phyloP scores from a whole-genome alignment of 1,140 invertebrate genomes.

The Liolophura sinensis region DNA sequence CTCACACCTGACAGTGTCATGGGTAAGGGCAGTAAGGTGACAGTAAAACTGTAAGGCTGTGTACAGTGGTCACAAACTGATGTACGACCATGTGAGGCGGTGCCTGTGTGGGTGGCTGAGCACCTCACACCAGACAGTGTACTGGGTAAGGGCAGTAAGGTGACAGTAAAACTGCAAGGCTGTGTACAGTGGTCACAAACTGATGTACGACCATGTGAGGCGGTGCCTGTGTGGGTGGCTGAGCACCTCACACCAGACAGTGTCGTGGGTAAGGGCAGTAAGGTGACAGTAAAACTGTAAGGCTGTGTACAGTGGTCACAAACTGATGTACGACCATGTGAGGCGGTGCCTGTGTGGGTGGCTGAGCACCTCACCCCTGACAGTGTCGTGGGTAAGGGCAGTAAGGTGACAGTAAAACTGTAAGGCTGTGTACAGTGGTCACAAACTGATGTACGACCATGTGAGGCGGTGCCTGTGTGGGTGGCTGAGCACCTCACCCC shows the following conservation, averaged over 20 bases:
- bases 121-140: constrained; percentile 27
- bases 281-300: not conserved
- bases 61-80: constrained; percentile 35
- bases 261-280: constrained; percentile 28
- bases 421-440: constrained; percentile 23
- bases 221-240: constrained; percentile 43
- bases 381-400: constrained; percentile 4
- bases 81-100: constrained; percentile 40
- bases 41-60: too few species aligned
- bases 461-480: constrained; percentile 39
- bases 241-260: constrained; percentile 32
- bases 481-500: constrained; percentile 37
- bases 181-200: constrained; percentile 31
- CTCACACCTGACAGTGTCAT: constrained; percentile 27
- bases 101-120: constrained; percentile 43
- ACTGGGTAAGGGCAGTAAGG: constrained; percentile 29
- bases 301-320: constrained; percentile 29
- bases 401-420: not conserved
- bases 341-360: constrained; percentile 43
- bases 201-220: constrained; percentile 38
- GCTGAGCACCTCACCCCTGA: constrained; percentile 33
- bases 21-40: constrained; percentile 25
- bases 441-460: constrained; percentile 39
- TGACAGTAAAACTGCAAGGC: not conserved
- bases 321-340: constrained; percentile 35